Conservation (phyloP, 2,113 vertebrate species). For the Excalfactoria chinensis region DNA sequence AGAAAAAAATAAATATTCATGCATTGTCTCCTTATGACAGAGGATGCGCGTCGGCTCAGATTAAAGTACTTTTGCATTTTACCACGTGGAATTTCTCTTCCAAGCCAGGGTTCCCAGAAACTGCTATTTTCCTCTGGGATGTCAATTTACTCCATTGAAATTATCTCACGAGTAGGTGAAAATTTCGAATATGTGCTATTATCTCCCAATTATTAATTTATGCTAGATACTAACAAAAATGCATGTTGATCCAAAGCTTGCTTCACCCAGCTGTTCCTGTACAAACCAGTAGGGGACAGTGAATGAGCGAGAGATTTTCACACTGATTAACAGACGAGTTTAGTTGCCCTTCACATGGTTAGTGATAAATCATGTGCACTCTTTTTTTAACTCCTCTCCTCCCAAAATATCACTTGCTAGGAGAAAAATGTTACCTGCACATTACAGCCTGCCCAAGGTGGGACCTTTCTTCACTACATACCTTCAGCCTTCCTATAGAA, state of each 20-base stretch:
- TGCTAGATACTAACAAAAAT: not conserved
- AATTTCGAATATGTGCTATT: not conserved
- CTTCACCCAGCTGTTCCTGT: not conserved
- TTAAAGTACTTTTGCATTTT: not conserved
- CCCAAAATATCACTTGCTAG: constrained; percentile 1
- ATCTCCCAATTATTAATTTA: not conserved
- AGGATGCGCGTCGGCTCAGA: not conserved
- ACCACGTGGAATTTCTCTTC: not conserved
- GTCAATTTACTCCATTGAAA: not conserved
- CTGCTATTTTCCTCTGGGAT: not conserved
- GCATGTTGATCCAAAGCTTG: not conserved
- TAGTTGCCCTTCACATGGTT: not conserved
- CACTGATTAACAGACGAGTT: not conserved
- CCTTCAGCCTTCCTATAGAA: not conserved
- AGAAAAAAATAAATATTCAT: not conserved
- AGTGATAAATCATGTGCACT: constrained; percentile 2
- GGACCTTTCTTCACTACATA: not conserved
- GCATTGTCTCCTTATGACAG: not conserved
- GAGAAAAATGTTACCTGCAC: not conserved
- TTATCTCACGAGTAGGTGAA: not conserved
- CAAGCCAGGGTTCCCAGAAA: not conserved
- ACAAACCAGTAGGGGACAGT: constrained; percentile 9
- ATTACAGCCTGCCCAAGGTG: not conserved
- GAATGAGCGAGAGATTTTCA: not conserved
- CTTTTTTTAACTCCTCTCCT: not conserved